Evolutionary conservation across 2,888 invertebrate species (phyloP), one percentile per base, ranked within the genome.

Genomic region (Drosophila mimetica): DNA sequence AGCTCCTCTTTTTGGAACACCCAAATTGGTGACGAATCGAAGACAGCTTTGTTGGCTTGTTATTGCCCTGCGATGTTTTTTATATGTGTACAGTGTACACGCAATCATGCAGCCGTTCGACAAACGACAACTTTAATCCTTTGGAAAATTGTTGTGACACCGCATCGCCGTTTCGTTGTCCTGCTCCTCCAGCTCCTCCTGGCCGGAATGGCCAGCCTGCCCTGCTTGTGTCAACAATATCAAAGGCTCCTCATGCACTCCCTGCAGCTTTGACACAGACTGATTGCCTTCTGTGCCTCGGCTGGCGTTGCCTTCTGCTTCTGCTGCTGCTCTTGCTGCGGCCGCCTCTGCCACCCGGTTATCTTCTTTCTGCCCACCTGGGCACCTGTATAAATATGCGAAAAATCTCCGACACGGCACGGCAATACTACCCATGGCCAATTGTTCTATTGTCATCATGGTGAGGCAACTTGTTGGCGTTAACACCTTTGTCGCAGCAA

Each of bases 391-490:
- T 60, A 73, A 74, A 73, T 73, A 74, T 65, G 67, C 53, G 39
- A 60, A 69, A 63, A 61, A 71, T 61, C 59, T 46, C 39, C 53
- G 71, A 42, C 37, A 32, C 36, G 58, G 25, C 69, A 30, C 28
- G 57, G 30, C 69, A 50, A 41, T 52, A 42, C 42, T 63, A 50
- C 18, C 61, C 63, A 72, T 58, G 50, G 53, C 54, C 61, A 74
- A 74, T 74, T 74, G 71, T 74, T 74, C 74, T 61, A 74, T 74
- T 74, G 73, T 74, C 70, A 61, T 70, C 71, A 58, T 34, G 59
- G 74, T 58, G 57, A 25, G 69, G 55, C 54, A 60, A 47, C 60
- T 74, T 47, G 67, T 57, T 69, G 71, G 50, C 69, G 67, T 73
- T 63, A 69, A 74, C 73, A 74, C 75, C 70, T 74, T 53, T 54